phyloP scores from a whole-genome alignment of 2,113 vertebrate species.

The Rhabdomys dilectus region DNA sequence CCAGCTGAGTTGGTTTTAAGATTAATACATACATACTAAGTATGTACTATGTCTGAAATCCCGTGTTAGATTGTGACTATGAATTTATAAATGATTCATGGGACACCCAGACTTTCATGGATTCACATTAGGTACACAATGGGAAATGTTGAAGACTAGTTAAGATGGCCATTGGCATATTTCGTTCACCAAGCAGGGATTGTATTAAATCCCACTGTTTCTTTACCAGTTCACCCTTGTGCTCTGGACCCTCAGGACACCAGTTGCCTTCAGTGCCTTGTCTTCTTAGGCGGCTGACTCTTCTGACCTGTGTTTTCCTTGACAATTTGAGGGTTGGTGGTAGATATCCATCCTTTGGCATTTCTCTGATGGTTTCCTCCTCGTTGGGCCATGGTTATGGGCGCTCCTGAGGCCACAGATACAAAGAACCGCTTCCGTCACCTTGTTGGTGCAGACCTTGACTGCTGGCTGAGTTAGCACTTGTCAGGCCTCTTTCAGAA shows the following conservation, averaged over 20 bases:
- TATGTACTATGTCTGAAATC: too few relatives aligned
- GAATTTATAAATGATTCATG: background rate
- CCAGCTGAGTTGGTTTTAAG: background rate
- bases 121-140: background rate
- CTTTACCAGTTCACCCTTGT: background rate
- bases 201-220: background rate
- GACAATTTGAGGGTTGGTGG: background rate
- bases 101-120: background rate
- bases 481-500: background rate
- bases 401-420: background rate
- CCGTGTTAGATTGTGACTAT: background rate
- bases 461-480: background rate
- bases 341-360: background rate
- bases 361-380: conserved; percentile 26
- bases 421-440: background rate
- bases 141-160: background rate
- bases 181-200: too few relatives aligned
- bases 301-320: background rate
- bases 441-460: background rate
- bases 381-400: background rate
- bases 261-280: background rate
- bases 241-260: background rate
- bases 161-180: background rate
- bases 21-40: background rate
- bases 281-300: background rate